Evolutionary conservation across 2,888 invertebrate genomes (phyloP).

Genomic region (Diarsia dahlii): DNA sequence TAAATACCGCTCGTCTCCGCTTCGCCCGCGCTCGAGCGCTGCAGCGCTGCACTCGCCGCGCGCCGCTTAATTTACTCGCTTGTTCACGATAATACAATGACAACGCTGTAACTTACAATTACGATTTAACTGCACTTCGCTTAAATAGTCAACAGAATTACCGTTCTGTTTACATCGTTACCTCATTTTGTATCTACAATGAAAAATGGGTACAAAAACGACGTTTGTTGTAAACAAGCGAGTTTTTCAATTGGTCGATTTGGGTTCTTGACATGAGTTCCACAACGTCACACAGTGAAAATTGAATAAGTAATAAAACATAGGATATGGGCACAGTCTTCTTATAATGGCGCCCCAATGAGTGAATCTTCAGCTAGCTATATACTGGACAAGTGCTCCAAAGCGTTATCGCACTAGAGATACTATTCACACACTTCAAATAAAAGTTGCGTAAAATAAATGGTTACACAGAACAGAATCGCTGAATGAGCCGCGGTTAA

Average conservation of each 20-base stretch:
- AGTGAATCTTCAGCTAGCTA: neutral
- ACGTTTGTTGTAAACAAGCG: neutral
- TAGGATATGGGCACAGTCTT: neutral
- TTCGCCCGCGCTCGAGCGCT: conserved; percentile 7
- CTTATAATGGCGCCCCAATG: neutral
- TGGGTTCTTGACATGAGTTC: neutral
- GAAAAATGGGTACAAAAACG: neutral
- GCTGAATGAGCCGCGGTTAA: conserved; percentile 31
- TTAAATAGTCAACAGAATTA: conserved; percentile 25
- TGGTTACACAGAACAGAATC: conserved; percentile 25
- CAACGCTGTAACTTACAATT: conserved; percentile 43
- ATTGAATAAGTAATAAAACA: neutral
- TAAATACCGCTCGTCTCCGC: conserved; percentile 49
- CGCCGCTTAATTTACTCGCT: conserved; percentile 52
- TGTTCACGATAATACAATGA: conserved; percentile 54
- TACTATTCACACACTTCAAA: conserved; percentile 41
- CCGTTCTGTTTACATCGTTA: conserved; percentile 22
- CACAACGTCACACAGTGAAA: neutral
- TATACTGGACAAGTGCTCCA: neutral
- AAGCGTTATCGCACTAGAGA: neutral
- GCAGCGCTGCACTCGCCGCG: conserved; percentile 30
- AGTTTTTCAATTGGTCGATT: neutral
- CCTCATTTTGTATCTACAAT: conserved; percentile 2
- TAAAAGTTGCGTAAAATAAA: conserved; percentile 46
- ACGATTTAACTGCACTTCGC: conserved; percentile 27